A percentile compares a stretch with the other conserved stretches of the same genome.
Conservation (phyloP, 2,888 invertebrate species). For the Zaprionus obscuricornis region DNA sequence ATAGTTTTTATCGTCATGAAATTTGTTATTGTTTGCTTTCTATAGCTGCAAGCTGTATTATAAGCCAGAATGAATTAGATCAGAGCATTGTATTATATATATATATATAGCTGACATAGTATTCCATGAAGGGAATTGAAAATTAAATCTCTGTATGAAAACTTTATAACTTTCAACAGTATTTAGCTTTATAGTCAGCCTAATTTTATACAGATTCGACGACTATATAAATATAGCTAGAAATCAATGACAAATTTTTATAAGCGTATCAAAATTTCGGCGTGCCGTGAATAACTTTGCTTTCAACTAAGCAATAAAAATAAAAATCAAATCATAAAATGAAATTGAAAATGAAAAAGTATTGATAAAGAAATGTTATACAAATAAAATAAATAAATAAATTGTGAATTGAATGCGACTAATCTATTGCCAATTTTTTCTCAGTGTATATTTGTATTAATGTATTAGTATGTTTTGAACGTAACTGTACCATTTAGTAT, state of each 20-base stretch:
- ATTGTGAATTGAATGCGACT: constrained; percentile 61
- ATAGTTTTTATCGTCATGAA: too few relatives aligned
- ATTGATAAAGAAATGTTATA: constrained; percentile 10
- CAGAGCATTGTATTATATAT: too few relatives aligned
- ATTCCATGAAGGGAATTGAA: too few relatives aligned
- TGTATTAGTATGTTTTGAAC: constrained; percentile 60
- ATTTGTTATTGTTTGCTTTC: too few relatives aligned
- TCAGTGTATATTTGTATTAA: constrained; percentile 78
- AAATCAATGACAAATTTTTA: too few relatives aligned
- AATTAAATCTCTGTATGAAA: too few relatives aligned
- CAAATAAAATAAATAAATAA: constrained; percentile 24
- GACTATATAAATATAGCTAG: not conserved
- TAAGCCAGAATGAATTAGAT: too few relatives aligned
- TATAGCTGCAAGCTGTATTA: too few relatives aligned
- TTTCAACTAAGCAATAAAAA: not conserved
- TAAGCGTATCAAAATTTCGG: not conserved
- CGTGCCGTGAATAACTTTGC: constrained; percentile 1
- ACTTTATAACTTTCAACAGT: too few relatives aligned
- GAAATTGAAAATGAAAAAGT: constrained; percentile 23
- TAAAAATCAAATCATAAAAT: constrained; percentile 3
- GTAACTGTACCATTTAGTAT: constrained; percentile 47
- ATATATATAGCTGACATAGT: too few relatives aligned
- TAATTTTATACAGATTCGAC: not conserved
- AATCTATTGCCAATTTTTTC: constrained; percentile 82
- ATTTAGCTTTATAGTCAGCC: too few relatives aligned